phyloP scores from a whole-genome alignment of 1,140 invertebrate genomes.

The Eupristina koningsbergeri region DNA sequence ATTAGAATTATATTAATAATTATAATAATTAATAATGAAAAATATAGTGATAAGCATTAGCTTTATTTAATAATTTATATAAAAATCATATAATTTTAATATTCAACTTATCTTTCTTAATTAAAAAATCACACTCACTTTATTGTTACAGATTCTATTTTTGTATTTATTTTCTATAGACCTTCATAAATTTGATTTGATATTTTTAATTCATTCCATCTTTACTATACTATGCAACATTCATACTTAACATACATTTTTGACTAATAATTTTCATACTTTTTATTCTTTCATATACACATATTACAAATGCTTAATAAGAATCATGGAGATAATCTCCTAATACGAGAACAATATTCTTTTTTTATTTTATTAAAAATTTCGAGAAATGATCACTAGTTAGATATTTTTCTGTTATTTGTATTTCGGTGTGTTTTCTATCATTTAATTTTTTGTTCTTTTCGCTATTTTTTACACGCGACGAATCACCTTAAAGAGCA shows the following conservation, averaged over 20 bases:
- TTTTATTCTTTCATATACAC: background rate
- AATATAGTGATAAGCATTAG: constrained; percentile 57
- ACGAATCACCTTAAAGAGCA: constrained; percentile 4
- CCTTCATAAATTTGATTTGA: constrained; percentile 53
- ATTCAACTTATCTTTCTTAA: constrained; percentile 42
- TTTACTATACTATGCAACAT: background rate
- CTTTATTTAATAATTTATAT: constrained; percentile 50
- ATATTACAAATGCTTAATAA: constrained; percentile 51
- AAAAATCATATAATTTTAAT: constrained; percentile 53
- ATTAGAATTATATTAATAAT: constrained; percentile 58
- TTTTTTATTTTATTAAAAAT: constrained; percentile 23
- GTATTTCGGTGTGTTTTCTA: constrained; percentile 22
- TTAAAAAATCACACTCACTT: constrained; percentile 38
- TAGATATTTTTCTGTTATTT: constrained; percentile 40
- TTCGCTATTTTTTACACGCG: background rate
- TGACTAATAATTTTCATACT: constrained; percentile 4
- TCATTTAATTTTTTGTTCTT: background rate
- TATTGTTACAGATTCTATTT: constrained; percentile 16
- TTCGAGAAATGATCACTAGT: constrained; percentile 33
- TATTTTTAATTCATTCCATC: constrained; percentile 6
- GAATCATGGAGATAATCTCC: constrained; percentile 39
- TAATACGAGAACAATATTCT: constrained; percentile 45
- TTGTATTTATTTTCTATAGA: constrained; percentile 42
- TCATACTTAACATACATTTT: background rate
- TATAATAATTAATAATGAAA: constrained; percentile 55